Percentiles rank a stretch among this genome's conserved stretches.
These are phyloP conservation scores for Spodoptera littoralis DNA, from an alignment of 2,888 invertebrate genomes.

Conservation along the genomic window DNA sequence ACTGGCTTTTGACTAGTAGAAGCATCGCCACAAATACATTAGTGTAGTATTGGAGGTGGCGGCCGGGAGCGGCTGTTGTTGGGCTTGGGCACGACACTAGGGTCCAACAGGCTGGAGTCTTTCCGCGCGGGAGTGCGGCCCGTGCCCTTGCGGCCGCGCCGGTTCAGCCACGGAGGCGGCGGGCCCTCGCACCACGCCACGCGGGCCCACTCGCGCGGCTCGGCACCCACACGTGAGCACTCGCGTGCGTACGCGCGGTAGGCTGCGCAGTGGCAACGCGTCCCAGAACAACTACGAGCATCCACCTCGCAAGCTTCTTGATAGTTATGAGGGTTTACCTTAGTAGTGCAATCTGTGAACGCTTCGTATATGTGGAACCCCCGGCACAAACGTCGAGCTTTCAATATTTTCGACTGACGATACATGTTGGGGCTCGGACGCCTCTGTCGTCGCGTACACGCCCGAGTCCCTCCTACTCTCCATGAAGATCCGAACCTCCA, in stretches of 20 bases:
- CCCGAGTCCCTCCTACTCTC: constrained; percentile 95
- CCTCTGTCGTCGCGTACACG: constrained; percentile 90
- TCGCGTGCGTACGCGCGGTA: constrained; percentile 96
- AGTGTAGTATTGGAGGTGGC: constrained; percentile 83
- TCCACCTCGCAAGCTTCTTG: constrained; percentile 95
- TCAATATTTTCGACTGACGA: constrained; percentile 83
- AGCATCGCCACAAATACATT: constrained; percentile 67
- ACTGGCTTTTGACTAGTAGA: constrained; percentile 87
- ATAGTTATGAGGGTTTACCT: constrained; percentile 94
- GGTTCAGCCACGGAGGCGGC: constrained; percentile 77
- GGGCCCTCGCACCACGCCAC: constrained; percentile 90
- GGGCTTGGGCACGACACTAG: constrained; percentile 73
- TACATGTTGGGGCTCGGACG: constrained; percentile 78
- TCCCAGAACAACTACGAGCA: constrained; percentile 95
- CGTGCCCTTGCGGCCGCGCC: constrained; percentile 69
- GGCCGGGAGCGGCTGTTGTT: constrained; percentile 77
- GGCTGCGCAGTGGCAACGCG: constrained; percentile 96
- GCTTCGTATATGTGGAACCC: constrained; percentile 85
- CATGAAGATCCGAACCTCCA: constrained; percentile 96
- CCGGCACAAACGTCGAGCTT: constrained; percentile 84
- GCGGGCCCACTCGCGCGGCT: constrained; percentile 92
- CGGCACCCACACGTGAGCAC: constrained; percentile 93
- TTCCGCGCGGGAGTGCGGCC: constrained; percentile 49
- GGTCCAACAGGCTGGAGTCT: constrained; percentile 66
- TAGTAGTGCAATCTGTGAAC: constrained; percentile 94